Evolutionary conservation across 2,113 vertebrate genomes (phyloP).

Genomic region (Ascaphus truei): DNA sequence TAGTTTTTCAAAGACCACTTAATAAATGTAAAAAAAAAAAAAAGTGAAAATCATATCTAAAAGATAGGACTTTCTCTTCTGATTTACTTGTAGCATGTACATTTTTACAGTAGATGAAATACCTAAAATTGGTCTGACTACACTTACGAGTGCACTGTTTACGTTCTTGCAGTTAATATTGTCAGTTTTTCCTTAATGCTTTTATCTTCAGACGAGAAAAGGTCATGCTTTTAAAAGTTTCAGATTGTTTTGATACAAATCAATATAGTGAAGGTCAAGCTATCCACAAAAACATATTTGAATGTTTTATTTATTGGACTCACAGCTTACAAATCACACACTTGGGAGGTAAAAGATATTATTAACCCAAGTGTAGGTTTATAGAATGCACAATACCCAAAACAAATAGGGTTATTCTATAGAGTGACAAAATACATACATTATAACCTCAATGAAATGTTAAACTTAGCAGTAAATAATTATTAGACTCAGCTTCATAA

Average conservation of each 20-base stretch:
- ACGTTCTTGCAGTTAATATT: constrained; percentile 34
- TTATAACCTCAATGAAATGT: too few species aligned
- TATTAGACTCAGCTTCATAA: too few species aligned
- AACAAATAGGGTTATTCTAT: too few species aligned
- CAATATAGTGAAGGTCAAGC: constrained; percentile 52
- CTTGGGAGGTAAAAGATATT: constrained; percentile 17
- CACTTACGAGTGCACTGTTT: constrained; percentile 8
- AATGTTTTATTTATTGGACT: constrained; percentile 51
- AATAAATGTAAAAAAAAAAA: background rate
- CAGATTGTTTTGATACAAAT: constrained; percentile 56
- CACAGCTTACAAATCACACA: constrained; percentile 51
- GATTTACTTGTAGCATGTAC: constrained; percentile 6
- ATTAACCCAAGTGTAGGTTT: too few species aligned
- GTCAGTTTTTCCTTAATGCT: constrained; percentile 44
- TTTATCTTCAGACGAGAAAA: constrained; percentile 53
- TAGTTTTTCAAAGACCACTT: constrained; percentile 8
- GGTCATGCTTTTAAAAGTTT: constrained; percentile 50
- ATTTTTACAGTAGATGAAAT: background rate
- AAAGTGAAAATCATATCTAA: constrained; percentile 1
- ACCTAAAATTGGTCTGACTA: constrained; percentile 9
- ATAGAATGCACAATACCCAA: too few species aligned
- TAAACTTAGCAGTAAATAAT: too few species aligned
- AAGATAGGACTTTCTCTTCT: constrained; percentile 10
- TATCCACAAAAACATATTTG: constrained; percentile 44
- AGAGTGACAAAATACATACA: too few species aligned